These are phyloP conservation scores for Magallana nippona DNA, from an alignment of 2,888 invertebrate genomes.

Conservation along the genomic window DNA sequence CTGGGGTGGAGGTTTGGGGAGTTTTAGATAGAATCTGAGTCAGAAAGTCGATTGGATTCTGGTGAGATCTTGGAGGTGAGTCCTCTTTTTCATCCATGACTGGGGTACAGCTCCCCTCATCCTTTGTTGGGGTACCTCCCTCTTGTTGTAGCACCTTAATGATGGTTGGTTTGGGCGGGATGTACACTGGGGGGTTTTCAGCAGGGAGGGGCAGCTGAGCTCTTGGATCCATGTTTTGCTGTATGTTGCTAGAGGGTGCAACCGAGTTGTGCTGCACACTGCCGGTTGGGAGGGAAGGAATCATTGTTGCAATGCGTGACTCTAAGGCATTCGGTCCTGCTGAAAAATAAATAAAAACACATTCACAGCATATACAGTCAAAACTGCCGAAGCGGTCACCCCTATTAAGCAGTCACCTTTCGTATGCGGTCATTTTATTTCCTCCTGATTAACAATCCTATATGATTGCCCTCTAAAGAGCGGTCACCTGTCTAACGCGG, in stretches of 20 bases:
- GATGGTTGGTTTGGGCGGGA: slow-evolving; percentile 46
- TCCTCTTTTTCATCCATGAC: slow-evolving; percentile 71
- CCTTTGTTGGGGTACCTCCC: slow-evolving; percentile 56
- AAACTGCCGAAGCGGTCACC: no score
- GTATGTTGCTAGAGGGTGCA: slow-evolving; percentile 49
- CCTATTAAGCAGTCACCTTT: no score
- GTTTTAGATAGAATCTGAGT: slow-evolving; percentile 72
- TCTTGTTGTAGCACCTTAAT: slow-evolving; percentile 53
- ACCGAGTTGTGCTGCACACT: slow-evolving; percentile 35
- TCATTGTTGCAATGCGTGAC: slow-evolving; percentile 61
- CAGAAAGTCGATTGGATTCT: slow-evolving; percentile 74
- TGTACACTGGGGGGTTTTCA: slow-evolving; percentile 46
- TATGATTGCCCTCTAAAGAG: no score
- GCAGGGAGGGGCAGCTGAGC: slow-evolving; percentile 4
- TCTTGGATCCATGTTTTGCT: slow-evolving; percentile 29
- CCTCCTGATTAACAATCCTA: no score
- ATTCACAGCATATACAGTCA: neutral
- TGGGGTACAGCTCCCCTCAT: slow-evolving; percentile 70
- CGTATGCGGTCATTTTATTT: no score
- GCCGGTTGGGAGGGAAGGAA: slow-evolving; percentile 56
- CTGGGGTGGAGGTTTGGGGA: slow-evolving; percentile 62
- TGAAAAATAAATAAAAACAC: slow-evolving; percentile 4
- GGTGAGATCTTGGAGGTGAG: slow-evolving; percentile 52
- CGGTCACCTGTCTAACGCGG: no score
- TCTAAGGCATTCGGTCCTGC: slow-evolving; percentile 59